Base-by-base conservation (phyloP, 2,113 vertebrate genomes). In the Thamnaconus septentrionalis region DNA sequence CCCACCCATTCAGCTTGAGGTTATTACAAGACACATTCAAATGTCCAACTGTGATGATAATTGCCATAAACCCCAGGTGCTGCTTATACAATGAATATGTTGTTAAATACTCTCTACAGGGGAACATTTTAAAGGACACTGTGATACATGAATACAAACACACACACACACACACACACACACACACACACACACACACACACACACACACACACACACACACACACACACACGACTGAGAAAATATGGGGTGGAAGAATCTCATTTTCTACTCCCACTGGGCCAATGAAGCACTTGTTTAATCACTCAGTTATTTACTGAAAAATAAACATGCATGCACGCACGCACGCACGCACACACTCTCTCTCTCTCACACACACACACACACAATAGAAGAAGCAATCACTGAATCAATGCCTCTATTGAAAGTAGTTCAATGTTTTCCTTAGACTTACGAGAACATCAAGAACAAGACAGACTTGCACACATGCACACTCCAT, bases 11-110 rank as follows among this genome's bases (percentile, higher is more conserved):
- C 51, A 73, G 65, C 78, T 65, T 76, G 71, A 68, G 66, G 78
- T 85, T 67, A 57, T 64, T 79, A 63, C 64, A 72, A 73, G 63
- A 69, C 59, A 73, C 0, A n/a, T 79, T 64, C 60, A 65, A 64
- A 48, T 55, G 66, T 83, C 76, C 78, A 78, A 64, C 74, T 80
- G 71, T 75, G 79, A 79, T 62, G 59, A 77, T 71, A 66, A 77
- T 76, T 77, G 59, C 59, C 68, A 73, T 66, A 53, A 81, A 79
- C 53, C 62, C 31, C 65, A 61, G 59, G 53, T 41, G 51, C 8
- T 62, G 66, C 71, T 69, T 64, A 74, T 79, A 61, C 76, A 79
- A 83, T 82, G 76, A 53, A 61, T 76, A 59, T 75, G 77, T 76
- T 78, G 72, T 79, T 78, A 69, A 74, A 59, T 59, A 43, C 60